Evolutionary conservation across 2,888 invertebrate species (phyloP).

Genomic region (Nomada goodeniana): DNA sequence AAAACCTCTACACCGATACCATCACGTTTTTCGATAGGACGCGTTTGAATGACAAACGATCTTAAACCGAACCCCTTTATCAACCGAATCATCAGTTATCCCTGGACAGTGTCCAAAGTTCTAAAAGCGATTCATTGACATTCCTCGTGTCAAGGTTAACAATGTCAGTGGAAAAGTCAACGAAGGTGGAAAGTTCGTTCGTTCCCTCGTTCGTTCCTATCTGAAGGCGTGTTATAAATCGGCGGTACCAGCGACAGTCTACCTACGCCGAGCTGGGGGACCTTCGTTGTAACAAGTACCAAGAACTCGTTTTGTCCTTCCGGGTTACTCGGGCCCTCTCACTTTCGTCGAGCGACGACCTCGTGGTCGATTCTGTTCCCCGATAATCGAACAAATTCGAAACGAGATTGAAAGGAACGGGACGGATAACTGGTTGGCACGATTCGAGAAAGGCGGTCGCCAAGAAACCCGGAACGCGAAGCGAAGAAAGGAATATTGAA

Average conservation of each 20-base stretch:
- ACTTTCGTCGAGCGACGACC: constrained; percentile 82
- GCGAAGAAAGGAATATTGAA: too few species aligned
- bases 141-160: neutral
- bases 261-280: constrained; percentile 43
- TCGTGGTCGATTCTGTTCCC: constrained; percentile 52
- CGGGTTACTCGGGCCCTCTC: constrained; percentile 77
- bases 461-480: neutral
- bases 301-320: constrained; percentile 71
- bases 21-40: neutral
- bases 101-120: constrained; percentile 7
- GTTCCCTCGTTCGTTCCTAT: neutral
- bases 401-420: constrained; percentile 28
- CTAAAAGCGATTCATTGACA: neutral
- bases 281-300: constrained; percentile 52
- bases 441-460: neutral
- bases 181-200: constrained; percentile 5
- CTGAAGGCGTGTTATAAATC: constrained; percentile 30
- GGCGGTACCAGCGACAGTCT: constrained; percentile 41
- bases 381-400: constrained; percentile 42
- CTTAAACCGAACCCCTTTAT: neutral
- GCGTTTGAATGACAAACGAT: neutral
- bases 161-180: neutral
- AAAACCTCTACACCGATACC: neutral
- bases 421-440: neutral
- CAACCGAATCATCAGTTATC: constrained; percentile 5